phyloP scores from a whole-genome alignment of 2,797 vertebrate species.

The Sebastiscus albofasciatus region DNA sequence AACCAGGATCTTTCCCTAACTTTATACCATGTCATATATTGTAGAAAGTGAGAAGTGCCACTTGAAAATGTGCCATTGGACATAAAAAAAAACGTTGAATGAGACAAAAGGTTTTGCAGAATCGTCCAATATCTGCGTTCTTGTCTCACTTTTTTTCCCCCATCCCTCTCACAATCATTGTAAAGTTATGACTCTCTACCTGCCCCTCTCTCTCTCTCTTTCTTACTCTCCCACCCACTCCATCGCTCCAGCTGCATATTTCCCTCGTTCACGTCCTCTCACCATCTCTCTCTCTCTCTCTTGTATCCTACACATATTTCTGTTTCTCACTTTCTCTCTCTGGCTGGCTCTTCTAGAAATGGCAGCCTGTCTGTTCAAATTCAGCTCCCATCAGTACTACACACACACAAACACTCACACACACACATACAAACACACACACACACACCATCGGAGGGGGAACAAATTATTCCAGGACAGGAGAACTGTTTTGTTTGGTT shows the following conservation, averaged over 20 bases:
- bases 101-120: neutral
- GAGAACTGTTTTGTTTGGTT: slow-evolving; percentile 75
- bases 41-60: neutral
- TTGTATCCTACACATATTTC: slow-evolving; percentile 35
- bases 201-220: neutral
- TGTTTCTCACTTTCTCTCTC: slow-evolving; percentile 17
- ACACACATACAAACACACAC: slow-evolving; percentile 20
- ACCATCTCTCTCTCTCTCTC: neutral
- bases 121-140: neutral
- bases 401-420: slow-evolving; percentile 17
- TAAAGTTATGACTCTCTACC: neutral
- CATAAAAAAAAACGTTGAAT: neutral
- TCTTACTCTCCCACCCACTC: neutral
- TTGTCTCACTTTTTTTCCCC: neutral
- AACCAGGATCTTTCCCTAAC: neutral
- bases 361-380: slow-evolving; percentile 63
- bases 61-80: neutral
- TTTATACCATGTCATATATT: neutral
- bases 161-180: neutral
- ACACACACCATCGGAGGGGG: slow-evolving; percentile 49
- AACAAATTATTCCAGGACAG: slow-evolving; percentile 71
- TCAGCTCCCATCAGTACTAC: slow-evolving; percentile 59
- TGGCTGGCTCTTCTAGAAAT: slow-evolving; percentile 21
- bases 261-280: neutral
- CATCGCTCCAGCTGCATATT: neutral